These are phyloP conservation scores for Tyto alba DNA, from an alignment of 2,113 vertebrate species.

Conservation along the genomic window DNA sequence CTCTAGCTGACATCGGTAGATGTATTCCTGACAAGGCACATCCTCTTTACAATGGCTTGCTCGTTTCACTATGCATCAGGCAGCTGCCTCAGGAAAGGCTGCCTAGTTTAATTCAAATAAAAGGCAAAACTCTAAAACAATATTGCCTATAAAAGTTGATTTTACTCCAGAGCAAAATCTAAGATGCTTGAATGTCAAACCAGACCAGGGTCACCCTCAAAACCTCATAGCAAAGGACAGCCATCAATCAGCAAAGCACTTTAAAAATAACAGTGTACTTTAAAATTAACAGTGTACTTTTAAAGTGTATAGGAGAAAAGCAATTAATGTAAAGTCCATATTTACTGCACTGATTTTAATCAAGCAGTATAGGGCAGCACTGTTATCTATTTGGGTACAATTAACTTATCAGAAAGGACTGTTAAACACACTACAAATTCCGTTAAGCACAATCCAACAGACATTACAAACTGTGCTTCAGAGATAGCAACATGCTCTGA, in stretches of 20 bases:
- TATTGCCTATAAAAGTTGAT: conserved; percentile 28
- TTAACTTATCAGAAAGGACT: conserved; percentile 13
- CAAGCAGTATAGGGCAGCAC: background rate
- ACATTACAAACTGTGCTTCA: background rate
- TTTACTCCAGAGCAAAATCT: conserved; percentile 38
- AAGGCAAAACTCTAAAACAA: background rate
- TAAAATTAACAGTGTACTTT: conserved; percentile 15
- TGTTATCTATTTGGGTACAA: conserved; percentile 46
- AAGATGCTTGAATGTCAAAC: background rate
- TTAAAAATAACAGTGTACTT: background rate
- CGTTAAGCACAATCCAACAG: background rate
- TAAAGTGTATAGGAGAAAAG: background rate
- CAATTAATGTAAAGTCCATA: background rate
- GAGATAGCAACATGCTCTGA: accelerated
- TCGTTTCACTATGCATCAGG: background rate
- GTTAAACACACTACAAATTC: background rate
- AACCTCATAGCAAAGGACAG: background rate
- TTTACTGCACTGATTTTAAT: conserved; percentile 21
- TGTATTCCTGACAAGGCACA: background rate
- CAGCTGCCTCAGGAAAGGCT: background rate
- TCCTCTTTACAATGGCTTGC: background rate
- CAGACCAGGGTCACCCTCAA: background rate
- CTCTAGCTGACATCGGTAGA: background rate
- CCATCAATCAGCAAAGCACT: background rate
- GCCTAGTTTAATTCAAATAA: background rate